Evolutionary conservation across 2,797 vertebrate species (phyloP).

Genomic region (Myiotriccus ornatus): DNA sequence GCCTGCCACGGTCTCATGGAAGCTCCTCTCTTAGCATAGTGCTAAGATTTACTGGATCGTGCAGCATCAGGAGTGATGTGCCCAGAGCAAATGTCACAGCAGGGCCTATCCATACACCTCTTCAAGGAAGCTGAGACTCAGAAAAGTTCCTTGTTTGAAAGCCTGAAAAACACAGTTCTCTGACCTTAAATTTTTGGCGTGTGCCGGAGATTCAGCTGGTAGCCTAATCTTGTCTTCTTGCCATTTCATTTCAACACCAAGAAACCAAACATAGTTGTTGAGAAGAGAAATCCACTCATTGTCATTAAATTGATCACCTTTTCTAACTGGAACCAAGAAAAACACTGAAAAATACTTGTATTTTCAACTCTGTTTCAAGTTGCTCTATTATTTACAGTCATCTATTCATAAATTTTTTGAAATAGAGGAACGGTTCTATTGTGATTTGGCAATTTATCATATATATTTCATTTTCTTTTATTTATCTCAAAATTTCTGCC

Average conservation of each 20-base stretch:
- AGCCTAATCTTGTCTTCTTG: neutral
- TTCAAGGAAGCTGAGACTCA: neutral
- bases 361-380: neutral
- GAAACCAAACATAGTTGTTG: neutral
- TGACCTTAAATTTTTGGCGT: neutral
- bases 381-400: neutral
- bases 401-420: neutral
- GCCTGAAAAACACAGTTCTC: neutral
- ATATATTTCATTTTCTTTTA: neutral
- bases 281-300: neutral
- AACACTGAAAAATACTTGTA: neutral
- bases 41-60: rapidly evolving
- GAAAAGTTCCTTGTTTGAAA: neutral
- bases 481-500: neutral
- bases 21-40: neutral
- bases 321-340: neutral
- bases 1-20: neutral
- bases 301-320: neutral
- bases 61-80: neutral
- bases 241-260: neutral
- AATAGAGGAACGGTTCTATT: neutral
- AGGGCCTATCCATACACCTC: rapidly evolving
- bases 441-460: neutral
- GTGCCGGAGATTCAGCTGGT: neutral
- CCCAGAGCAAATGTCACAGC: neutral